Percentiles rank a stretch among this genome's conserved stretches.
Evolutionary conservation across 2,888 invertebrate species (phyloP).

Genomic region (Chloroclysta siterata): DNA sequence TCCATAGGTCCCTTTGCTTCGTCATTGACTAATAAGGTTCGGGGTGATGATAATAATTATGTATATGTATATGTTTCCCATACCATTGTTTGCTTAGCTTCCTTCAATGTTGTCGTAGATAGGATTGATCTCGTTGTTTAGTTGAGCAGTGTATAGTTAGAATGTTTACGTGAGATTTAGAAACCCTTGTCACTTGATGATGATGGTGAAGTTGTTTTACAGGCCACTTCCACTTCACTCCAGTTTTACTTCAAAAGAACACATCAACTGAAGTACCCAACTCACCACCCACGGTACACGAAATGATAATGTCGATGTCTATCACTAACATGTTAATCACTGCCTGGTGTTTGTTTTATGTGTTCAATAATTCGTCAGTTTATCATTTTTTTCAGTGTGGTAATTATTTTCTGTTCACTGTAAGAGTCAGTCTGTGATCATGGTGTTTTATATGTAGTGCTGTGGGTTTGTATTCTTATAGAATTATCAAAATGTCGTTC

Average conservation of each 20-base stretch:
- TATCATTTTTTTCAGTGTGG: conserved; percentile 20
- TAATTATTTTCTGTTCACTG: conserved; percentile 13
- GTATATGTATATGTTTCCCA: conserved; percentile 56
- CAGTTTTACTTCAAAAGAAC: conserved; percentile 67
- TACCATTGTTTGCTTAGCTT: conserved; percentile 62
- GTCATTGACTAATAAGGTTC: conserved; percentile 73
- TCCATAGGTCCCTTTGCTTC: conserved; percentile 74
- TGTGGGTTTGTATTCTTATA: conserved; percentile 9
- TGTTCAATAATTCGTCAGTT: conserved; percentile 25
- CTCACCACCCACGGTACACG: conserved; percentile 72
- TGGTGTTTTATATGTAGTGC: conserved; percentile 4
- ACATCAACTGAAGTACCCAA: conserved; percentile 60
- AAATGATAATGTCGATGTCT: conserved; percentile 44
- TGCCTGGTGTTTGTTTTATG: conserved; percentile 45
- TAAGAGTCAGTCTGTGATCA: conserved; percentile 11
- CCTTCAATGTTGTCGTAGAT: conserved; percentile 45
- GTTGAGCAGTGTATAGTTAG: conserved; percentile 25
- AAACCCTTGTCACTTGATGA: conserved; percentile 22
- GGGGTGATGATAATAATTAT: conserved; percentile 50
- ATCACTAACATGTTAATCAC: conserved; percentile 52
- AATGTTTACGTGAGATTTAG: conserved; percentile 34
- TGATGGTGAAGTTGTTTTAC: conserved; percentile 61
- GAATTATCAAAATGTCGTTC: neutral
- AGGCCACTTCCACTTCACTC: conserved; percentile 72
- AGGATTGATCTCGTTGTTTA: conserved; percentile 21